These are phyloP conservation scores for Elymnias hypermnestra DNA, from an alignment of 1,140 invertebrate genomes.

Conservation along the genomic window DNA sequence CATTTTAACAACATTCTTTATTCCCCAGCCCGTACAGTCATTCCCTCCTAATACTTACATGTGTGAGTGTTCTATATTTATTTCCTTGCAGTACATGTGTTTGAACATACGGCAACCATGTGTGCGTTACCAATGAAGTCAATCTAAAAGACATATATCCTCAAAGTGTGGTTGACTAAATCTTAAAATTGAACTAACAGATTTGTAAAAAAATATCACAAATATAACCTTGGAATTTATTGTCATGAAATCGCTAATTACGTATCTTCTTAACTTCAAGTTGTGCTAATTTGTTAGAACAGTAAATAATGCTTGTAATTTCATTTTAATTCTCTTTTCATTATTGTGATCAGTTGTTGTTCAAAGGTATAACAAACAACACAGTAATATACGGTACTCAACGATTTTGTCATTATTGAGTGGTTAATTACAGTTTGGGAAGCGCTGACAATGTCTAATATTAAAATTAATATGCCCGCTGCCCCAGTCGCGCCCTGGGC, in stretches of 20 bases:
- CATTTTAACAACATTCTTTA: constrained; percentile 53
- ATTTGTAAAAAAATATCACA: too few species aligned
- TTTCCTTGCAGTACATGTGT: constrained; percentile 44
- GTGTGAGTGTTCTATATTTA: constrained; percentile 66
- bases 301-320: not conserved
- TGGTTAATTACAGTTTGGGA: constrained; percentile 47
- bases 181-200: not conserved
- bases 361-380: too few species aligned
- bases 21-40: constrained; percentile 53
- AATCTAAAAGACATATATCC: constrained; percentile 48
- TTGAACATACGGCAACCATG: constrained; percentile 53
- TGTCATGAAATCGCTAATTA: too few species aligned
- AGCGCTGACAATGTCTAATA: constrained; percentile 58
- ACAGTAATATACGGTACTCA: too few species aligned
- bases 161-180: constrained; percentile 37
- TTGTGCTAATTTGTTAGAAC: constrained; percentile 9
- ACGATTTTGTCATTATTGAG: too few species aligned
- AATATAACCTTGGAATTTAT: too few species aligned
- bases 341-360: too few species aligned
- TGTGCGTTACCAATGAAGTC: constrained; percentile 70
- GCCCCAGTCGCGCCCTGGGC: constrained; percentile 63
- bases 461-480: constrained; percentile 70
- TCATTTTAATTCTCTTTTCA: too few species aligned
- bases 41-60: constrained; percentile 31
- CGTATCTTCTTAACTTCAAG: constrained; percentile 4